Conservation (phyloP, 2,113 vertebrate genomes). For the Chiloscyllium plagiosum region DNA sequence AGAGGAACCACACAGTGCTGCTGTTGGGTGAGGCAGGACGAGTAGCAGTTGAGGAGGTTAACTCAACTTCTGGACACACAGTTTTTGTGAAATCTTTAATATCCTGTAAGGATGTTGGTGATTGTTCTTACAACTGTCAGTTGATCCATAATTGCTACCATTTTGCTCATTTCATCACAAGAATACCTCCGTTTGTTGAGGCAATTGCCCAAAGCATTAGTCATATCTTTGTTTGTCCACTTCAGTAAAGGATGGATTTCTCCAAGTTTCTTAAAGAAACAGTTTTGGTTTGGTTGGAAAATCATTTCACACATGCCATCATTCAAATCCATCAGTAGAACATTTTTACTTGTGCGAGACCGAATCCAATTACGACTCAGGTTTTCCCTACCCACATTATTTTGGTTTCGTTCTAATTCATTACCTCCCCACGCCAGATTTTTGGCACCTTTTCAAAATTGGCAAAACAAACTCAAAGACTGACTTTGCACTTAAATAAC, state of each 20-base stretch:
- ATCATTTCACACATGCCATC: not conserved
- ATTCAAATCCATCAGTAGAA: not conserved
- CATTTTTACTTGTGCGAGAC: not conserved
- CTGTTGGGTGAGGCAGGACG: not conserved
- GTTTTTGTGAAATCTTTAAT: not conserved
- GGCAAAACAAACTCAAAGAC: not conserved
- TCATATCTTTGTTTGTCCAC: not conserved
- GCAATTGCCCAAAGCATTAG: not conserved
- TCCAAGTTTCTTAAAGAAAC: not conserved
- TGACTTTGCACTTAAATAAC: constrained; percentile 29
- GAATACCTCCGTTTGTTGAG: not conserved
- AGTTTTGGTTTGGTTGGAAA: not conserved
- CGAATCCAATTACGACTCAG: not conserved
- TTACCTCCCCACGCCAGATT: not conserved
- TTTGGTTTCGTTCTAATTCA: not conserved
- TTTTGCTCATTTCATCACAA: not conserved
- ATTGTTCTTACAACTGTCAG: not conserved
- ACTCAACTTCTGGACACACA: not conserved
- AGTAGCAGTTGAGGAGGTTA: not conserved
- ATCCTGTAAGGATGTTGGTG: not conserved
- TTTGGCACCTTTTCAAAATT: constrained; percentile 14
- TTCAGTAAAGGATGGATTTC: not conserved
- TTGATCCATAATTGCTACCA: not conserved
- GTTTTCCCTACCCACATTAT: not conserved
- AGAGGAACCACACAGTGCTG: not conserved